phyloP scores from a whole-genome alignment of 2,113 vertebrate species.

The Raphicerus campestris region DNA sequence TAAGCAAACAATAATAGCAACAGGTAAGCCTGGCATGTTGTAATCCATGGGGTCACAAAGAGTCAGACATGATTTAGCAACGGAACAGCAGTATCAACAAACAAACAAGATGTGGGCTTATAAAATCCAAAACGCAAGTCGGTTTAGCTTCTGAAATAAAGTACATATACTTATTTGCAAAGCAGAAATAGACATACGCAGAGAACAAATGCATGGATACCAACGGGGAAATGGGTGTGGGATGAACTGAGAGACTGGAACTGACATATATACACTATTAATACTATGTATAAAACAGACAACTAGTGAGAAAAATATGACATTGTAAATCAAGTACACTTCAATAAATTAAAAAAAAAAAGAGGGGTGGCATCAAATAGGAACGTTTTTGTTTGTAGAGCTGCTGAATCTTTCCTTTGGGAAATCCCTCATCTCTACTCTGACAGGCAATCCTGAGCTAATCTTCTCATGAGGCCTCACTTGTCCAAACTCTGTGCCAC shows the following conservation, averaged over 20 bases:
- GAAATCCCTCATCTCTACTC: not conserved
- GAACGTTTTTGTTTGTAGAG: not conserved
- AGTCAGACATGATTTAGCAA: not conserved
- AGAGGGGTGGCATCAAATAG: not conserved
- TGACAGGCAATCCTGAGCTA: not conserved
- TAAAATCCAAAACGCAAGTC: not conserved
- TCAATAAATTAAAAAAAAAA: not conserved
- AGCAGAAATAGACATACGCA: not conserved
- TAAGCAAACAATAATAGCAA: not conserved
- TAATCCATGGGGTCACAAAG: not conserved
- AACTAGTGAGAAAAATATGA: not conserved
- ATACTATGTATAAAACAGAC: not conserved
- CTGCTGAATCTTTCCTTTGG: not conserved
- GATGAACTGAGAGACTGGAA: not conserved
- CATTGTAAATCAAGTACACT: not conserved
- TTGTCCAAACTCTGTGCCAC: not conserved
- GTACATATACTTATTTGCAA: not conserved
- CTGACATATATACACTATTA: not conserved
- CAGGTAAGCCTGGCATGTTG: not conserved
- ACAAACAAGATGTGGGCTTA: not conserved
- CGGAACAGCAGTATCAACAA: not conserved
- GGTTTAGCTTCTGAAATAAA: not conserved
- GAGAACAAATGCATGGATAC: not conserved
- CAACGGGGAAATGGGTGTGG: accelerated
- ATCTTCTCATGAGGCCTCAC: not conserved